phyloP scores from a whole-genome alignment of 2,797 vertebrate species.

The Myripristis jacobus region DNA sequence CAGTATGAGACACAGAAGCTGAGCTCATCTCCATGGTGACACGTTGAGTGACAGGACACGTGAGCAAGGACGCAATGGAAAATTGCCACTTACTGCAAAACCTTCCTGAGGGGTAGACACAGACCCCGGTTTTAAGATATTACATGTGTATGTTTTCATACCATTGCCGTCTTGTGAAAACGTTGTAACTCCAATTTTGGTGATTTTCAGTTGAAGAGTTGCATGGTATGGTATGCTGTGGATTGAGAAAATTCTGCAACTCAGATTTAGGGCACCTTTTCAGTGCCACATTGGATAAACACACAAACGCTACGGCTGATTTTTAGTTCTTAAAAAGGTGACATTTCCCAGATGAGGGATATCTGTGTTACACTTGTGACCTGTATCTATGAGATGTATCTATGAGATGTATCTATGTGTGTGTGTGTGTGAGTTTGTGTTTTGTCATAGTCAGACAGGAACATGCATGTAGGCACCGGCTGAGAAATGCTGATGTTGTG shows the following conservation, averaged over 20 bases:
- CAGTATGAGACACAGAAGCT: conserved; percentile 60
- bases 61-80: conserved; percentile 63
- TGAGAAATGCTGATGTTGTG: conserved; percentile 63
- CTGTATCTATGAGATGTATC: neutral
- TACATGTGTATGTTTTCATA: neutral
- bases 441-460: conserved; percentile 24
- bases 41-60: conserved; percentile 75
- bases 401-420: conserved; percentile 6
- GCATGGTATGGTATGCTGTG: too few relatives aligned
- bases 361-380: neutral
- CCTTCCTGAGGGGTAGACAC: conserved; percentile 37
- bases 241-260: too few relatives aligned
- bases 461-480: conserved; percentile 18
- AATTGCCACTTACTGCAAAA: conserved; percentile 75
- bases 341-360: too few relatives aligned
- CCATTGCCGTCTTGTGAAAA: too few relatives aligned
- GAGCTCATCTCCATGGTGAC: conserved; percentile 79
- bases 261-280: too few relatives aligned
- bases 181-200: too few relatives aligned
- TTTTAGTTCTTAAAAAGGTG: too few relatives aligned
- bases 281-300: too few relatives aligned
- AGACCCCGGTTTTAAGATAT: conserved; percentile 20
- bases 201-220: too few relatives aligned
- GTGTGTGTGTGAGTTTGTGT: conserved; percentile 5
- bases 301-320: too few relatives aligned